Evolutionary conservation across 2,113 vertebrate genomes (phyloP).

Genomic region (Panurus biarmicus): DNA sequence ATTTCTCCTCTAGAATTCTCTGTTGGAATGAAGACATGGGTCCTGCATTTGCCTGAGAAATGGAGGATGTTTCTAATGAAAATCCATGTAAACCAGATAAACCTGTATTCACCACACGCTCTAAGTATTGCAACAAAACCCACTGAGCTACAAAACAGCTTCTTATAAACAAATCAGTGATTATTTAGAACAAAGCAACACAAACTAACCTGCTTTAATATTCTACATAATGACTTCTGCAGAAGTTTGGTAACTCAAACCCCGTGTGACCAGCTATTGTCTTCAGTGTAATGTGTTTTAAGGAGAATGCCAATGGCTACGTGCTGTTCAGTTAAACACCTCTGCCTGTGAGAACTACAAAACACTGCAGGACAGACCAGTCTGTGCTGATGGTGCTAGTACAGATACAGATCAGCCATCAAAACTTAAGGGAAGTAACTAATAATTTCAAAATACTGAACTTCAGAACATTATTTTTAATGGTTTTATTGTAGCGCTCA

Average conservation of each 20-base stretch:
- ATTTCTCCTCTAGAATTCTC: background rate
- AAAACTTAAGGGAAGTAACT: background rate
- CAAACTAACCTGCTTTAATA: background rate
- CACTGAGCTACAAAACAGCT: background rate
- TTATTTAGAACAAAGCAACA: background rate
- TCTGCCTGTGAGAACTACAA: background rate
- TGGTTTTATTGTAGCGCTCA: background rate
- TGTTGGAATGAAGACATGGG: background rate
- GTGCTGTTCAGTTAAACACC: background rate
- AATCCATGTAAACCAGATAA: background rate
- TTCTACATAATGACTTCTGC: background rate
- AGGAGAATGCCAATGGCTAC: background rate
- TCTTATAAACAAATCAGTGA: background rate
- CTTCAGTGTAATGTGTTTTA: background rate
- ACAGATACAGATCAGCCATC: background rate
- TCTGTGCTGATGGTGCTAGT: background rate
- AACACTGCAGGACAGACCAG: background rate
- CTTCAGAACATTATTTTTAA: background rate
- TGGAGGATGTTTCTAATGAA: background rate
- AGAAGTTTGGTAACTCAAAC: background rate
- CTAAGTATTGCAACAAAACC: background rate
- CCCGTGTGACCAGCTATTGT: background rate
- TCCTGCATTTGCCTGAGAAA: background rate
- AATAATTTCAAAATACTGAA: background rate
- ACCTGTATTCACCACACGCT: background rate